Conservation (phyloP, 2,113 vertebrate genomes). For the Pitta sordida region DNA sequence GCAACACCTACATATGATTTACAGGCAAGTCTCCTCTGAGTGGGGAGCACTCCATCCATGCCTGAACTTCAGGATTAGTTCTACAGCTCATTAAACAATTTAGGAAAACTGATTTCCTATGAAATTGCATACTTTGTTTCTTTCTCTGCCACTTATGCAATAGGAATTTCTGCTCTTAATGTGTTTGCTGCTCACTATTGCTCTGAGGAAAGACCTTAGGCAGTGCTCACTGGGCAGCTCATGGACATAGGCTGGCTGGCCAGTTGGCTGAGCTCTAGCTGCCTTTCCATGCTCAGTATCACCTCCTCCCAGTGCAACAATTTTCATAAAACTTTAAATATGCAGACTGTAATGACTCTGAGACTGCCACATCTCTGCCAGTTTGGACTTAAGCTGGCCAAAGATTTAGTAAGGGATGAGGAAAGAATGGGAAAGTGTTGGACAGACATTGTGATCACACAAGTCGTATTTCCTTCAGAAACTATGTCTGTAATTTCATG, state of each 20-base stretch:
- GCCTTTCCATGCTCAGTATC: not conserved
- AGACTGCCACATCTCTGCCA: not conserved
- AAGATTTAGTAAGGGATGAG: not conserved
- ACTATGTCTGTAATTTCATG: not conserved
- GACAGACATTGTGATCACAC: not conserved
- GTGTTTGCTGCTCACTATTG: not conserved
- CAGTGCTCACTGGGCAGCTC: not conserved
- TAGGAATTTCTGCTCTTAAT: not conserved
- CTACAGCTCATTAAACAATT: not conserved
- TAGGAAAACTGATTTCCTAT: not conserved
- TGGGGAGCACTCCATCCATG: not conserved
- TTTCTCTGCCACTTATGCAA: not conserved
- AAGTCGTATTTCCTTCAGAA: not conserved
- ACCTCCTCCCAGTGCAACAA: not conserved
- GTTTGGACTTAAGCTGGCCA: not conserved
- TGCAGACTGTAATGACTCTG: not conserved
- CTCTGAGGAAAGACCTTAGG: not conserved
- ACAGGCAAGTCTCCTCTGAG: not conserved
- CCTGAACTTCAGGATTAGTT: not conserved
- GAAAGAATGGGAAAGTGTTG: not conserved
- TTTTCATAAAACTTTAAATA: not conserved
- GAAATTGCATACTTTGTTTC: not conserved
- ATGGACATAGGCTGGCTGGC: not conserved
- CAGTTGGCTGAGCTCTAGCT: not conserved
- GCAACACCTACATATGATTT: not conserved